phyloP scores from a whole-genome alignment of 2,888 invertebrate species.

The Thysanoteuthis rhombus region DNA sequence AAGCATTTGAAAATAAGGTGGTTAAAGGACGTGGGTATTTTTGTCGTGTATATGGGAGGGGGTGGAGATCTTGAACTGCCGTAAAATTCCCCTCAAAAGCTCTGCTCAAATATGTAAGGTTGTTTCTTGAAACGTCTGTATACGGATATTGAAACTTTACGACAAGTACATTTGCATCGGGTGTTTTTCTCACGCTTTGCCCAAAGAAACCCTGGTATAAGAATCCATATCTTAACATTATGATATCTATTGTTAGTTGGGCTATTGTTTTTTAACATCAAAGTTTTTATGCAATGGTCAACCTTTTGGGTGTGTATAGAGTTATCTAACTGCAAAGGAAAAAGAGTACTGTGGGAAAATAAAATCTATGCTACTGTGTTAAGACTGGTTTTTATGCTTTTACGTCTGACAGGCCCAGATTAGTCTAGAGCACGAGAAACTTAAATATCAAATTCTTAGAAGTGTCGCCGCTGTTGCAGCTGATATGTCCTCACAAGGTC shows the following conservation, averaged over 20 bases:
- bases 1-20: too few species aligned
- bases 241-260: neutral
- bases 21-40: too few species aligned
- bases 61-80: too few species aligned
- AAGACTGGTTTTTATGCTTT: neutral
- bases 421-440: neutral
- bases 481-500: neutral
- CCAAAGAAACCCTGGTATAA: too few species aligned
- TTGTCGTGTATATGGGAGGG: too few species aligned
- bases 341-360: neutral
- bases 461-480: neutral
- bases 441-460: constrained; percentile 12
- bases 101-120: too few species aligned
- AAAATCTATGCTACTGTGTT: neutral
- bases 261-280: neutral
- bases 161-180: too few species aligned
- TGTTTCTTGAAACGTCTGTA: too few species aligned
- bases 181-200: too few species aligned
- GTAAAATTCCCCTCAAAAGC: too few species aligned
- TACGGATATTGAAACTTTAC: too few species aligned
- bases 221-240: too few species aligned
- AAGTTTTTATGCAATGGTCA: neutral
- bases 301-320: neutral
- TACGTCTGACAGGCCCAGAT: neutral
- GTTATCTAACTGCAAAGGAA: neutral